Conservation (phyloP, 2,888 invertebrate species). For the Drosophila hamatofila region DNA sequence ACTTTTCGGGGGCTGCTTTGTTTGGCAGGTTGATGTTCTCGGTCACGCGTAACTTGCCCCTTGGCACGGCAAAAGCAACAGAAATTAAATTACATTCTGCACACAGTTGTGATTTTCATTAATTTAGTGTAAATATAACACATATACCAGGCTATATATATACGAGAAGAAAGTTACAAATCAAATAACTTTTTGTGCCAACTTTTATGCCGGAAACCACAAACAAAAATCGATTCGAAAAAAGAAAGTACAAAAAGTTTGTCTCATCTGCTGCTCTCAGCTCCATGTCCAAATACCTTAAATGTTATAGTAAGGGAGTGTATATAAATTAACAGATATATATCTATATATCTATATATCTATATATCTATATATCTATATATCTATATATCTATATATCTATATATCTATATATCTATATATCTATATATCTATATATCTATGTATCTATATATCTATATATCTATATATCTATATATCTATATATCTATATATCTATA, state of each 20-base stretch:
- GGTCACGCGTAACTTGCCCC: conserved; percentile 55
- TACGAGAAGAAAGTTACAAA: conserved; percentile 63
- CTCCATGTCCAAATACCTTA: neutral
- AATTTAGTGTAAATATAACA: conserved; percentile 74
- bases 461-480: no score
- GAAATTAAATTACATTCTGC: conserved; percentile 76
- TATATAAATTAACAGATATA: neutral
- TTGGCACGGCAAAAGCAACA: conserved; percentile 27
- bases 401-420: no score
- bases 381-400: neutral
- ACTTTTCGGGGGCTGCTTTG: conserved; percentile 23
- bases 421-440: no score
- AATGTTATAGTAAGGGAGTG: no score
- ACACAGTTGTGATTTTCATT: conserved; percentile 78
- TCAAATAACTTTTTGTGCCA: conserved; percentile 73
- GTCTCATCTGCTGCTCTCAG: conserved; percentile 24
- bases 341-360: neutral
- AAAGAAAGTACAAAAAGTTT: conserved; percentile 51
- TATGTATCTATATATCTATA: neutral
- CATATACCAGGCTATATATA: conserved; percentile 29
- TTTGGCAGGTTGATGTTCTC: conserved; percentile 33
- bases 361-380: neutral
- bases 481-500: neutral
- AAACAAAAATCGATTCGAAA: conserved; percentile 54
- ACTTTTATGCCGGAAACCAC: conserved; percentile 67